Evolutionary conservation across 2,113 vertebrate genomes (phyloP).

Genomic region (Tyrannus savana): DNA sequence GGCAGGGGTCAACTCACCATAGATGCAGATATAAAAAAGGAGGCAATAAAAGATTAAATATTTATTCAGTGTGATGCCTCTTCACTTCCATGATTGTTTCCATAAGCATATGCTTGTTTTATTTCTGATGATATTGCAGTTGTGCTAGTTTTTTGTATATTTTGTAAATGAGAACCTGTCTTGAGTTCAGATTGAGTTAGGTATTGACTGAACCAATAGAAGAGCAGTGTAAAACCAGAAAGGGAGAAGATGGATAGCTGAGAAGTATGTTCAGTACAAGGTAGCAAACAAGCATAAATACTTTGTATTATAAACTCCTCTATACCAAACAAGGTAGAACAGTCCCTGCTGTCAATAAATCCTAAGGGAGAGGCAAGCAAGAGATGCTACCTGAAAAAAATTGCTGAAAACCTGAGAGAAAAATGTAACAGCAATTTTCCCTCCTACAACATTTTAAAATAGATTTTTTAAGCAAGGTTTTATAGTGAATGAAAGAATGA

Average conservation of each 20-base stretch:
- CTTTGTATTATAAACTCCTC: not conserved
- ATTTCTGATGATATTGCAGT: not conserved
- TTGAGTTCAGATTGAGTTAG: not conserved
- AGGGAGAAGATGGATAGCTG: not conserved
- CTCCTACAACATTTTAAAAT: not conserved
- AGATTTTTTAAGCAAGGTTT: not conserved
- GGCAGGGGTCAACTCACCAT: rapidly evolving
- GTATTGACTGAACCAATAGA: not conserved
- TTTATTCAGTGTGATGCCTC: not conserved
- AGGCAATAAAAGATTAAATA: not conserved
- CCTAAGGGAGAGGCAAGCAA: not conserved
- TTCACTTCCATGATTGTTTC: not conserved
- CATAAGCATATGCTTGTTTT: not conserved
- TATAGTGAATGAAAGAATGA: not conserved
- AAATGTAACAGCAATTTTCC: not conserved
- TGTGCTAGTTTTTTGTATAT: not conserved
- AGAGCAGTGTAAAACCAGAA: not conserved
- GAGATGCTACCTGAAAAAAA: not conserved
- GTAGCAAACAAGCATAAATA: not conserved
- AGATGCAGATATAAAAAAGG: not conserved
- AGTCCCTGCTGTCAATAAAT: not conserved
- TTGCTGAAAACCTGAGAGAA: not conserved
- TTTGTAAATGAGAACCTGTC: not conserved
- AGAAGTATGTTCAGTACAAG: not conserved
- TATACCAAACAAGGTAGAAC: not conserved